These are phyloP conservation scores for Drymodes brunneopygia DNA, from an alignment of 2,113 vertebrate genomes.

Conservation along the genomic window DNA sequence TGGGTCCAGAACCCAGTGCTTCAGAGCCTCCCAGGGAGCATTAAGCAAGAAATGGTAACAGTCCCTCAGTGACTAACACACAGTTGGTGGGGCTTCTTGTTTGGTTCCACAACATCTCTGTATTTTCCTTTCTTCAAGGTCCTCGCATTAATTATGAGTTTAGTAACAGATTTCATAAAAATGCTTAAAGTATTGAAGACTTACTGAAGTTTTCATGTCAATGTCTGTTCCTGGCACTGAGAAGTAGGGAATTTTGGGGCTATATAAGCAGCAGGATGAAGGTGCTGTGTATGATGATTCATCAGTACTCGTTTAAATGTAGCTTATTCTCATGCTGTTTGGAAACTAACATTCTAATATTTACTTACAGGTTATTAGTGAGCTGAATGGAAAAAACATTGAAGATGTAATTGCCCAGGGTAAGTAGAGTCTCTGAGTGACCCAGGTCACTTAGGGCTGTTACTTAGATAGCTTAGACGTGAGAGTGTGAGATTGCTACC, in stretches of 20 bases:
- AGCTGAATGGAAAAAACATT: conserved; percentile 90
- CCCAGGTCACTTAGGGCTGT: too few relatives aligned
- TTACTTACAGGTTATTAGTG: conserved; percentile 83
- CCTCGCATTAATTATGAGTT: not conserved
- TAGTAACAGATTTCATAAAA: not conserved
- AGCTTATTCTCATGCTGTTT: not conserved
- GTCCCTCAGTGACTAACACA: not conserved
- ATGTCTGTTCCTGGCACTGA: not conserved
- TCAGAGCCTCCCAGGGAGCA: not conserved
- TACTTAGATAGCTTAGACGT: not conserved
- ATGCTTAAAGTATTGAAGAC: not conserved
- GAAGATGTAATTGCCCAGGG: conserved; percentile 92
- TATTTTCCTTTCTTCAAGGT: not conserved
- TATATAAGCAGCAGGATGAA: not conserved
- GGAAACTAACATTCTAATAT: not conserved
- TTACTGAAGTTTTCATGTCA: not conserved
- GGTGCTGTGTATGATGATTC: not conserved
- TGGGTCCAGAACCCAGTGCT: not conserved
- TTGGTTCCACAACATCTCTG: not conserved
- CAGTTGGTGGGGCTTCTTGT: not conserved
- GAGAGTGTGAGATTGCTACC: not conserved
- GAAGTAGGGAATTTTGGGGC: not conserved
- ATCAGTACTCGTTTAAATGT: not conserved
- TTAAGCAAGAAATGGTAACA: not conserved
- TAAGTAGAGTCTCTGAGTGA: conserved; percentile 54